Conservation (phyloP, 2,888 invertebrate species). For the Xylophagus ater region DNA sequence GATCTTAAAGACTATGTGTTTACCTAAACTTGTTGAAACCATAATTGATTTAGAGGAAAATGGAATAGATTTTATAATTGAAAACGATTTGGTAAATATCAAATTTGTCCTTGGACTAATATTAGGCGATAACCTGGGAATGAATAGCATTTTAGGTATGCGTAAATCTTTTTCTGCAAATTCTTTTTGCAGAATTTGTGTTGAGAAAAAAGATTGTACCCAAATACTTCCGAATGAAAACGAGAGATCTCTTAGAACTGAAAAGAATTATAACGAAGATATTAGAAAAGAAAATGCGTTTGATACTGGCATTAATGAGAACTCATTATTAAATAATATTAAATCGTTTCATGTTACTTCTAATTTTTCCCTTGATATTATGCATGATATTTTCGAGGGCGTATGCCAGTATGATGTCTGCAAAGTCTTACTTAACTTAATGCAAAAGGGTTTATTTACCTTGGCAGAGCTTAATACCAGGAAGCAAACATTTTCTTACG, state of each 20-base stretch:
- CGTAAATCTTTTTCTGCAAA: background rate
- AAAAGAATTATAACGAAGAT: background rate
- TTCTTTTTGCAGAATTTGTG: slow-evolving; percentile 1
- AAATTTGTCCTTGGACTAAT: background rate
- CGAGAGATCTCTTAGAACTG: background rate
- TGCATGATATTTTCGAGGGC: slow-evolving; percentile 4
- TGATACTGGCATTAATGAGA: slow-evolving; percentile 1
- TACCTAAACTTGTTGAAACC: background rate
- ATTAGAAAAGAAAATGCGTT: background rate
- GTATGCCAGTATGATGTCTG: background rate
- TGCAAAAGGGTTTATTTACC: background rate
- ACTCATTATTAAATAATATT: slow-evolving; percentile 1
- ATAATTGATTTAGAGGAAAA: background rate
- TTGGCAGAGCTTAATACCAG: slow-evolving; percentile 13
- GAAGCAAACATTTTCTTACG: slow-evolving; percentile 15
- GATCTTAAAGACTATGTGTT: background rate
- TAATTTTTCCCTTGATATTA: slow-evolving; percentile 2
- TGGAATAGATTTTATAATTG: background rate
- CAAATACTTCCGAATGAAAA: background rate
- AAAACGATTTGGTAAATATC: background rate
- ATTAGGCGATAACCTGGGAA: slow-evolving; percentile 1
- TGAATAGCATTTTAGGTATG: background rate
- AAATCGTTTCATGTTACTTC: slow-evolving; percentile 1
- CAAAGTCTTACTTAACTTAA: background rate
- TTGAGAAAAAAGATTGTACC: background rate